These are phyloP conservation scores for Gasterosteus aculeatus DNA, from an alignment of 2,113 vertebrate species.

Conservation along the genomic window DNA sequence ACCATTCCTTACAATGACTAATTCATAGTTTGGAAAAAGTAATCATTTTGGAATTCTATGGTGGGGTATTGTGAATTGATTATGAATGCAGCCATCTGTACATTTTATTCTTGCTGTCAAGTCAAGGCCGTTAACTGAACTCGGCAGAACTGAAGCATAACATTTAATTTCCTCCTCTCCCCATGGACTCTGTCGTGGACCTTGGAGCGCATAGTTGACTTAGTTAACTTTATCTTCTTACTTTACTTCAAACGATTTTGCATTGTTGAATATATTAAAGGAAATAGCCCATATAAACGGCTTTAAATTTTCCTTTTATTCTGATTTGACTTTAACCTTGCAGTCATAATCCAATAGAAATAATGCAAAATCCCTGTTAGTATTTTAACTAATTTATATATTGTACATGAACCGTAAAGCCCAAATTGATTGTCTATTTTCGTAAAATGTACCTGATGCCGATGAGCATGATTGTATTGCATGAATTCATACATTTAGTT, in stretches of 20 bases:
- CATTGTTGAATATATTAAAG: neutral
- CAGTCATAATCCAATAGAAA: neutral
- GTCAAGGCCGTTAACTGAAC: slow-evolving; percentile 11
- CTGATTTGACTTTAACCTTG: neutral
- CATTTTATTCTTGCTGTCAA: slow-evolving; percentile 11
- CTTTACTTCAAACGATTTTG: neutral
- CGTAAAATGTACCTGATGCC: slow-evolving; percentile 1
- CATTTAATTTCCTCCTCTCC: slow-evolving; percentile 31
- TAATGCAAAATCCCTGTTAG: neutral
- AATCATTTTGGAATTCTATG: neutral
- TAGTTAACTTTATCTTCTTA: neutral
- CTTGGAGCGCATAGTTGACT: slow-evolving; percentile 1
- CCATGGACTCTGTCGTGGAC: slow-evolving; percentile 4
- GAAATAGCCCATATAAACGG: neutral
- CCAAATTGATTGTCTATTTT: slow-evolving; percentile 6
- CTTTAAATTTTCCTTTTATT: neutral
- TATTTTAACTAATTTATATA: neutral
- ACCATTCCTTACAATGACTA: neutral
- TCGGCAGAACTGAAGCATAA: slow-evolving; percentile 22
- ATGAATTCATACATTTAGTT: neutral
- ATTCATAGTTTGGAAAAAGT: neutral
- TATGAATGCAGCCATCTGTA: slow-evolving; percentile 27
- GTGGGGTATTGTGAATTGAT: slow-evolving; percentile 14
- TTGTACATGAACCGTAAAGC: neutral
- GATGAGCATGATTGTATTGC: neutral